Conservation (phyloP, 2,113 vertebrate genomes). For the Pelecanoides urinatrix region DNA sequence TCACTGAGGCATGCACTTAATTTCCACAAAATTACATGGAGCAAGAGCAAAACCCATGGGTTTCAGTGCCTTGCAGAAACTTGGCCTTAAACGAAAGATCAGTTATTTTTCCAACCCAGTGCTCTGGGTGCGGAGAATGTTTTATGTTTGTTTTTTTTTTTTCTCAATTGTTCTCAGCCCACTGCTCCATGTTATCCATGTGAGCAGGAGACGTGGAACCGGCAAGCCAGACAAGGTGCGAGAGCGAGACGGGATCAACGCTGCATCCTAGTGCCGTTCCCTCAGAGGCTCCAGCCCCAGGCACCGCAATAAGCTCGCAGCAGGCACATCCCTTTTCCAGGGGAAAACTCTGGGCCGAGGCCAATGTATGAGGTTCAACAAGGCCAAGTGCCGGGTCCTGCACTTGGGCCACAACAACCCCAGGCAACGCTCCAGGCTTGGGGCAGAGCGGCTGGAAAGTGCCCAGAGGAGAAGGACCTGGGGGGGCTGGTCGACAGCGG, state of each 20-base stretch:
- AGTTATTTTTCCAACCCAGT: neutral
- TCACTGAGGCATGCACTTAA: neutral
- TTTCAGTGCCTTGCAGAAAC: neutral
- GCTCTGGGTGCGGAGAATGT: neutral
- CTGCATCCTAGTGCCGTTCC: neutral
- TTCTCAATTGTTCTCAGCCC: neutral
- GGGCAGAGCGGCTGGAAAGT: too few relatives aligned
- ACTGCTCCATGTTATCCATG: neutral
- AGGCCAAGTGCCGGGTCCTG: too few relatives aligned
- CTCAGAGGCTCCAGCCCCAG: neutral
- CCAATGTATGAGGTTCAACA: too few relatives aligned
- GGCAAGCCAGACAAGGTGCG: neutral
- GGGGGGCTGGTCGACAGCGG: too few relatives aligned
- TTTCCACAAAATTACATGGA: neutral
- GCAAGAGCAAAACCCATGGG: neutral
- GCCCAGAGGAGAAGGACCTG: too few relatives aligned
- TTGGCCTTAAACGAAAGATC: neutral
- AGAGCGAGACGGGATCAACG: neutral
- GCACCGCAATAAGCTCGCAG: accelerated
- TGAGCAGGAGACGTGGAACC: neutral
- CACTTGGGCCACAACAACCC: too few relatives aligned
- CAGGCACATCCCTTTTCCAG: neutral
- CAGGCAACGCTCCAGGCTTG: too few relatives aligned
- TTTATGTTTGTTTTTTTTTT: neutral
- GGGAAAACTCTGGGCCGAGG: too few relatives aligned